These are phyloP conservation scores for Diogma glabrata DNA, from an alignment of 2,888 invertebrate species.

Conservation along the genomic window DNA sequence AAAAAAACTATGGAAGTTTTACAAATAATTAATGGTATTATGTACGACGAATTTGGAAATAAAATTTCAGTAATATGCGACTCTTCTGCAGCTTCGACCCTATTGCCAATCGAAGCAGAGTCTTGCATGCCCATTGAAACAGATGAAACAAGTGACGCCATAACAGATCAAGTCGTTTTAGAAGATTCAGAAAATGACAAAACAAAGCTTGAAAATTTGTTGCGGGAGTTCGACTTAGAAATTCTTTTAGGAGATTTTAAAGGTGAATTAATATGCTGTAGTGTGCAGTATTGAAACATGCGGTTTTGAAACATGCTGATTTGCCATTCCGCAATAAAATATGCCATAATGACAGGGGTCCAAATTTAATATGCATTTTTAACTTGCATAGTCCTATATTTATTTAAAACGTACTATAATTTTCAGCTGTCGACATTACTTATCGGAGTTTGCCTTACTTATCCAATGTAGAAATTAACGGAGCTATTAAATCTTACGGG, in stretches of 20 bases:
- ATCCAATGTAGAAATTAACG: neutral
- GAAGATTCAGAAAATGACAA: neutral
- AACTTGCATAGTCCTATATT: too few relatives aligned
- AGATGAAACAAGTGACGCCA: neutral
- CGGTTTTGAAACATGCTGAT: too few relatives aligned
- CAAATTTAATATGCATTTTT: too few relatives aligned
- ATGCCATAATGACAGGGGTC: too few relatives aligned
- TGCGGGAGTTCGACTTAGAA: neutral
- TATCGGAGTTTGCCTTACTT: neutral
- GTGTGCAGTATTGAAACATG: too few relatives aligned
- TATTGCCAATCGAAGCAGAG: neutral
- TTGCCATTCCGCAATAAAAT: too few relatives aligned
- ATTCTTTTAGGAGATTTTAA: neutral
- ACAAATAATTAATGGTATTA: neutral
- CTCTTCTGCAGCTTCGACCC: neutral
- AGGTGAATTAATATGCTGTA: neutral
- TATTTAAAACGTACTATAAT: too few relatives aligned
- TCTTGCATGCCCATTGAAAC: neutral
- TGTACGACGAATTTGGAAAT: neutral
- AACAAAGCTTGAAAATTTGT: neutral
- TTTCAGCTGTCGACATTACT: neutral
- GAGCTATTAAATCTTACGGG: neutral
- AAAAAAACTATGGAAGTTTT: too few relatives aligned
- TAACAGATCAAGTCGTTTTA: too few relatives aligned
- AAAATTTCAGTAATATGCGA: neutral